phyloP scores from a whole-genome alignment of 2,888 invertebrate species.

The Antitype chi region DNA sequence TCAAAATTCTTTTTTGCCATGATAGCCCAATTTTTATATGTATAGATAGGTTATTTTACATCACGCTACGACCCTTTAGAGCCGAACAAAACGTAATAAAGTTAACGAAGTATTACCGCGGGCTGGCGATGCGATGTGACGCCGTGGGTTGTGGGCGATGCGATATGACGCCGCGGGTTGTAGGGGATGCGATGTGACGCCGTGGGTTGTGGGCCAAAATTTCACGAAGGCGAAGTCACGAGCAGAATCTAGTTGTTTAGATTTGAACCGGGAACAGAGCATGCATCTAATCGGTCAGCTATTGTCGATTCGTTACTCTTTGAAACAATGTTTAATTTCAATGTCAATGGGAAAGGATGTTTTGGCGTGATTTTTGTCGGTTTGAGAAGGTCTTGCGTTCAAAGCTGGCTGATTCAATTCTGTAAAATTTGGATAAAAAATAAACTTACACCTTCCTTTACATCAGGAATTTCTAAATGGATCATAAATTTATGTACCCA shows the following conservation, averaged over 20 bases:
- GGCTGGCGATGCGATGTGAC: background rate
- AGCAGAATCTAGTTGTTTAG: constrained; percentile 15
- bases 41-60: too few species aligned
- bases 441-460: background rate
- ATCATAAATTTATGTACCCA: too few species aligned
- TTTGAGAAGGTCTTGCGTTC: constrained; percentile 28
- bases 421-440: background rate
- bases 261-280: constrained; percentile 39
- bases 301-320: constrained; percentile 41
- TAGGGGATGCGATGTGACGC: too few species aligned
- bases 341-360: constrained; percentile 45
- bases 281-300: constrained; percentile 45
- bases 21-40: too few species aligned
- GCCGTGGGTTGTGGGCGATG: too few species aligned
- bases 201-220: too few species aligned
- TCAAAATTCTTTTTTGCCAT: too few species aligned
- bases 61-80: too few species aligned
- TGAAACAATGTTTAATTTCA: constrained; percentile 43
- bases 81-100: background rate
- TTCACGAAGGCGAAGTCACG: too few species aligned
- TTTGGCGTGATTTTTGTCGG: background rate
- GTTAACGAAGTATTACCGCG: too few species aligned
- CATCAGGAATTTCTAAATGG: too few species aligned
- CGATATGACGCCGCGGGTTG: too few species aligned
- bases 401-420: background rate